phyloP scores from a whole-genome alignment of 2,888 invertebrate species.

The Dryobotodes eremita region DNA sequence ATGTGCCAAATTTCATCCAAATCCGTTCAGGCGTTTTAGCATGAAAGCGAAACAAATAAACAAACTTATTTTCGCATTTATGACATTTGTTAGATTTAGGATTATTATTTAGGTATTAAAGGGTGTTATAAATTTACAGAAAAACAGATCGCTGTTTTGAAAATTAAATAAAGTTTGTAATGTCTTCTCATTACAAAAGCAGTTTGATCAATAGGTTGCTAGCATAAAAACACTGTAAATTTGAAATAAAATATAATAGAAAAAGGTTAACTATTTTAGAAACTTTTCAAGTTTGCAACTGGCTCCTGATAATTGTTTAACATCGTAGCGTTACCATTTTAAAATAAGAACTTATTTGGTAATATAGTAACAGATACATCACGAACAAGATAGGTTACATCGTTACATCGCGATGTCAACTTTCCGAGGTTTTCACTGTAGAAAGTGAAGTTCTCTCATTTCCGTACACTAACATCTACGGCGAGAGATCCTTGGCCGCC shows the following conservation, averaged over 20 bases:
- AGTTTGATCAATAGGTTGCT: too few species aligned
- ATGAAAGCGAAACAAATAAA: too few species aligned
- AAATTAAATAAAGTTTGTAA: neutral
- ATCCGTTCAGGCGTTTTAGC: too few species aligned
- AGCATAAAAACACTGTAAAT: neutral
- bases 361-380: slow-evolving; percentile 16
- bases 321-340: neutral
- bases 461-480: slow-evolving; percentile 62
- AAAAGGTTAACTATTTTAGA: too few species aligned
- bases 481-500: slow-evolving; percentile 24
- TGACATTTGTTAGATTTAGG: too few species aligned
- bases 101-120: too few species aligned
- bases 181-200: neutral
- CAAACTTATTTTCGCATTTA: too few species aligned
- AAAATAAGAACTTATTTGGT: slow-evolving; percentile 17
- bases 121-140: too few species aligned
- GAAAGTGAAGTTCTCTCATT: slow-evolving; percentile 75
- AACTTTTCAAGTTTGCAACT: neutral
- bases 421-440: slow-evolving; percentile 56
- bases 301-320: neutral
- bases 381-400: slow-evolving; percentile 38
- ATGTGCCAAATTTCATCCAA: too few species aligned
- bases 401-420: slow-evolving; percentile 43
- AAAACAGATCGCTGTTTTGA: too few species aligned
- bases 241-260: neutral